Percentiles rank a stretch among this genome's conserved stretches.
These are phyloP conservation scores for Parascotia fuliginaria DNA, from an alignment of 2,888 invertebrate genomes.

Conservation along the genomic window DNA sequence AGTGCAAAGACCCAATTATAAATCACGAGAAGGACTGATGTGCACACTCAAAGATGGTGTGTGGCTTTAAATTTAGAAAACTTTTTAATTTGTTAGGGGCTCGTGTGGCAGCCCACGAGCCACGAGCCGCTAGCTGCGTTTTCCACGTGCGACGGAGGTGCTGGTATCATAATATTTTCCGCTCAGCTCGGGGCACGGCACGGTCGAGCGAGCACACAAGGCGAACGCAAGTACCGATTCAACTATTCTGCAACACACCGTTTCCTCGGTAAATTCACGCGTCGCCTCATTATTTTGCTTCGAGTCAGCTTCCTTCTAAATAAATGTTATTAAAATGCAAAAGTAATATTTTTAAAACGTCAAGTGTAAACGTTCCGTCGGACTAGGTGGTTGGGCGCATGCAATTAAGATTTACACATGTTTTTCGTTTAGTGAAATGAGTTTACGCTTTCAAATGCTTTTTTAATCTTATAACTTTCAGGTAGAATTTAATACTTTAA, in stretches of 20 bases:
- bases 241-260: constrained; percentile 44
- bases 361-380: constrained; percentile 59
- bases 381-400: constrained; percentile 43
- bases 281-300: constrained; percentile 77
- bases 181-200: constrained; percentile 42
- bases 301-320: constrained; percentile 62
- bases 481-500: constrained; percentile 49
- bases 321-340: constrained; percentile 77
- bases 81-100: constrained; percentile 42
- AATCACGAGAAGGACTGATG: constrained; percentile 28
- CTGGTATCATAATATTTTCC: constrained; percentile 62
- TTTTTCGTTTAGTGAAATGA: constrained; percentile 53
- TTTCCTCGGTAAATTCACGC: constrained; percentile 58
- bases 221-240: constrained; percentile 41
- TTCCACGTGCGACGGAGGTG: constrained; percentile 38
- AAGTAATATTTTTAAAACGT: constrained; percentile 75
- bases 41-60: constrained; percentile 30
- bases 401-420: constrained; percentile 69
- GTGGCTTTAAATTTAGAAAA: constrained; percentile 41
- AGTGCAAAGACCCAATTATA: constrained; percentile 31
- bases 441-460: constrained; percentile 47
- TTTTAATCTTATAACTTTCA: constrained; percentile 47
- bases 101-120: constrained; percentile 10
- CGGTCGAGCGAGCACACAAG: constrained; percentile 61
- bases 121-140: background rate